Evolutionary conservation across 2,797 vertebrate genomes (phyloP).

Genomic region (Oreonectes daqikongensis): DNA sequence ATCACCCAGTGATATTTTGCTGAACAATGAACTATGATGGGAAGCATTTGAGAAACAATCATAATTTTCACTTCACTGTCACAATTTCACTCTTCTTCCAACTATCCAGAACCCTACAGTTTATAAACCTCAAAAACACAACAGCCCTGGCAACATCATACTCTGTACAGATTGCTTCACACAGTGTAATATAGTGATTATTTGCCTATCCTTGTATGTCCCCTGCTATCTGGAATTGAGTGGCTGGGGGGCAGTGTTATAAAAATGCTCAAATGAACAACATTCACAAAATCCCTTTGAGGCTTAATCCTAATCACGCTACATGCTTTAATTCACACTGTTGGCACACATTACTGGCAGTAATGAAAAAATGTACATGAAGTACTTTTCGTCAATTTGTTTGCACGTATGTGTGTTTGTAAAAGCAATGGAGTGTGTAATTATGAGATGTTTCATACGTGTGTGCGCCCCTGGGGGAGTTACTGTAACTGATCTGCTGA

Average conservation of each 20-base stretch:
- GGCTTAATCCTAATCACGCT: background rate
- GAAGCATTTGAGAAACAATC: background rate
- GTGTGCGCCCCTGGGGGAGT: background rate
- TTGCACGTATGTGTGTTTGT: background rate
- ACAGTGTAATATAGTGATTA: background rate
- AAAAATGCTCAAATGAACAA: background rate
- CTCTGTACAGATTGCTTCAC: background rate
- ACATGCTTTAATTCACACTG: background rate
- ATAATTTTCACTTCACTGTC: background rate
- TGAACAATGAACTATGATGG: background rate
- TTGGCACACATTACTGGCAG: background rate
- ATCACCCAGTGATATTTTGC: background rate
- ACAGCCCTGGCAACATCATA: background rate
- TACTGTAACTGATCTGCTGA: constrained; percentile 20
- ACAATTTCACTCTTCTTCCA: background rate
- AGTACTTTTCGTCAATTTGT: background rate
- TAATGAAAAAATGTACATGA: constrained; percentile 8
- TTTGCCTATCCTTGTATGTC: background rate
- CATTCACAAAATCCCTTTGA: background rate
- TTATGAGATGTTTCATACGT: background rate
- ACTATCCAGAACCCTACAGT: background rate
- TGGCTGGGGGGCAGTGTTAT: background rate
- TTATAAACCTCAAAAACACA: background rate
- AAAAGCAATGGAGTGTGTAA: background rate
- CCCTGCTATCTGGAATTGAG: background rate